phyloP scores from a whole-genome alignment of 2,888 invertebrate genomes.

The Acleris laterana region DNA sequence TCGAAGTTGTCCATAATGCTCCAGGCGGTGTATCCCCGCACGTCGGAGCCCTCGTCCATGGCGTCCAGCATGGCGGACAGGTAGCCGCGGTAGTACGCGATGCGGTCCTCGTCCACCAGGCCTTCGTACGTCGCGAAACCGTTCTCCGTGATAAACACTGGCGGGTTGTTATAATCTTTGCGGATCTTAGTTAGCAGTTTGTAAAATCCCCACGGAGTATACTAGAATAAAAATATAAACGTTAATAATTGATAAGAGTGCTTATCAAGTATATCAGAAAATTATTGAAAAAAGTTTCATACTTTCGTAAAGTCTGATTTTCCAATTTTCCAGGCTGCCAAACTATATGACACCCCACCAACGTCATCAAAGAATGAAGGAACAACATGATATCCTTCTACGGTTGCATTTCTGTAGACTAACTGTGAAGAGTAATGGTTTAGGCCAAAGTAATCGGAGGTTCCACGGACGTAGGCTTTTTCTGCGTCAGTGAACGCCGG shows the following conservation, averaged over 20 bases:
- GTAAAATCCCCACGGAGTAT: slow-evolving; percentile 82
- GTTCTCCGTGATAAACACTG: slow-evolving; percentile 84
- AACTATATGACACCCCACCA: slow-evolving; percentile 41
- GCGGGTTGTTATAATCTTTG: slow-evolving; percentile 74
- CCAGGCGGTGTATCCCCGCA: slow-evolving; percentile 83
- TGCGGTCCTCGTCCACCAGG: slow-evolving; percentile 67
- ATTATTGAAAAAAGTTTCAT: background rate
- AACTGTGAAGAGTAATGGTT: slow-evolving; percentile 85
- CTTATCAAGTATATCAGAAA: background rate
- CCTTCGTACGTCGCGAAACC: slow-evolving; percentile 62
- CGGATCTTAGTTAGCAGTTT: slow-evolving; percentile 78
- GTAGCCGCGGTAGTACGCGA: slow-evolving; percentile 63
- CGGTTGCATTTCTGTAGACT: slow-evolving; percentile 53
- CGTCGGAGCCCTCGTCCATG: slow-evolving; percentile 68
- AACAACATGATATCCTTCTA: slow-evolving; percentile 39
- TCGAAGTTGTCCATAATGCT: slow-evolving; percentile 86
- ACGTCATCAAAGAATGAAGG: slow-evolving; percentile 51
- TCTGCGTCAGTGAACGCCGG: slow-evolving; percentile 70
- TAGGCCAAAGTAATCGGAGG: slow-evolving; percentile 70
- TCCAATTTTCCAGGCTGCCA: slow-evolving; percentile 45
- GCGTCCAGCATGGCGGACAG: slow-evolving; percentile 69
- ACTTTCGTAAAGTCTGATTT: slow-evolving; percentile 42
- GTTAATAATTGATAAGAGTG: background rate
- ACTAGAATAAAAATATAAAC: slow-evolving; percentile 46
- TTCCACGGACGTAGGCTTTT: slow-evolving; percentile 55